Base-by-base conservation (phyloP, 1,140 invertebrate genomes). In the Phenacoccus solenopsis region DNA sequence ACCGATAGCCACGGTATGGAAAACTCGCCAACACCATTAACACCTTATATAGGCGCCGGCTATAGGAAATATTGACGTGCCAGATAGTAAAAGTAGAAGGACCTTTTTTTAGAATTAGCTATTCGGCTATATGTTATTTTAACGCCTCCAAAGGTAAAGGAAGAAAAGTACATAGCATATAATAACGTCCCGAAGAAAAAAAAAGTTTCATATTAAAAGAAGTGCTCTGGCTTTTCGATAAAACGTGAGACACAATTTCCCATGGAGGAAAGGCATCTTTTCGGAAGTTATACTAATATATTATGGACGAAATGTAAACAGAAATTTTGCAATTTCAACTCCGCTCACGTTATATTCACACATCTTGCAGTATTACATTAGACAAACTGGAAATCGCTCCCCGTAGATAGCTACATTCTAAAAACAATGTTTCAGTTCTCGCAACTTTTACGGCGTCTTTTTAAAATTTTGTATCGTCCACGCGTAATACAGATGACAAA, bases 241-340 rank as follows among this genome's bases (percentile, higher is more conserved):
- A 64, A 64, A 64, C 59, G 59, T 64, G 59, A 64, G 59, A 64
- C 59, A 64, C 22, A 64, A 24, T 64, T 27, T 64, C 25, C 59
- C 59, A 64, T 64, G 59, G 25, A 64, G 25, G 59, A 64, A 64
- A 64, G 59, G 59, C 59, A 64, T 64, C 59, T 64, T 64, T 64
- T 64, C 59, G 59, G 59, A 64, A 64, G 59, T 64, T 64, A 64
- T 64, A 64, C 59, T 64, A 64, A 64, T 64, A 64, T 64, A 64
- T 64, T 64, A 64, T 64, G 59, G 59, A 64, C 59, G 59, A 64
- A 64, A 64, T 64, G 59, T 64, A 64, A 64, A 64, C 59, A 64
- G 59, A 64, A 64, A 64, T 64, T 64, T 64, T 64, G 59, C 59
- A 64, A 64, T 64, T 64, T 64, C 59, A 27, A 64, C 59, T 64